Conservation (phyloP, 2,797 vertebrate species). For the Lepilemur septentrionalis region DNA sequence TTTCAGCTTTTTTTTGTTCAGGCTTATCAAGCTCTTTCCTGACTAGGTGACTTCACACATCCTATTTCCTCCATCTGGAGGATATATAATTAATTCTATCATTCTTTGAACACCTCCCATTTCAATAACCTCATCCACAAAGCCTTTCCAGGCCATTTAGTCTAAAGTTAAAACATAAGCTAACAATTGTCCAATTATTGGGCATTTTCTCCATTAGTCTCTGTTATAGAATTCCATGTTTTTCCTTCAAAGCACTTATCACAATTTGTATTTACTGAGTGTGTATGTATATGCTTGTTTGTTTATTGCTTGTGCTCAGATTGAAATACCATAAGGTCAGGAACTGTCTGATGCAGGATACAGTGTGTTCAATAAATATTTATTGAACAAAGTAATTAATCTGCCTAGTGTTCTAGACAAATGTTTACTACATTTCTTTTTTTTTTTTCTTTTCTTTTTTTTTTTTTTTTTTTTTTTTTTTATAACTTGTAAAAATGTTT, state of each 20-base stretch:
- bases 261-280: background rate
- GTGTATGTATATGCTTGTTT: background rate
- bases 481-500: too few relatives aligned
- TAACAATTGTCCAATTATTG: background rate
- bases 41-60: background rate
- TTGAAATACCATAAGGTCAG: background rate
- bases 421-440: background rate
- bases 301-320: background rate
- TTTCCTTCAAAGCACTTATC: background rate
- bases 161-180: background rate
- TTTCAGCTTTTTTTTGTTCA: background rate
- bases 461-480: too few relatives aligned
- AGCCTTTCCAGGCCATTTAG: background rate
- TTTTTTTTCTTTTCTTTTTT: background rate
- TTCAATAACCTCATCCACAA: slow-evolving; percentile 7
- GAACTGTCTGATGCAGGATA: background rate
- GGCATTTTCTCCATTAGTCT: background rate
- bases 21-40: background rate
- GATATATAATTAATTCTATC: background rate
- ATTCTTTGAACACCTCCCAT: background rate
- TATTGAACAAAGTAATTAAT: background rate
- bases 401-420: background rate
- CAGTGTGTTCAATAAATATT: background rate
- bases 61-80: background rate
- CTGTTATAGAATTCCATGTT: background rate